Evolutionary conservation across 2,797 vertebrate genomes (phyloP), one percentile per base, ranked within the genome.

Genomic region (Thripadectes ignobilis): DNA sequence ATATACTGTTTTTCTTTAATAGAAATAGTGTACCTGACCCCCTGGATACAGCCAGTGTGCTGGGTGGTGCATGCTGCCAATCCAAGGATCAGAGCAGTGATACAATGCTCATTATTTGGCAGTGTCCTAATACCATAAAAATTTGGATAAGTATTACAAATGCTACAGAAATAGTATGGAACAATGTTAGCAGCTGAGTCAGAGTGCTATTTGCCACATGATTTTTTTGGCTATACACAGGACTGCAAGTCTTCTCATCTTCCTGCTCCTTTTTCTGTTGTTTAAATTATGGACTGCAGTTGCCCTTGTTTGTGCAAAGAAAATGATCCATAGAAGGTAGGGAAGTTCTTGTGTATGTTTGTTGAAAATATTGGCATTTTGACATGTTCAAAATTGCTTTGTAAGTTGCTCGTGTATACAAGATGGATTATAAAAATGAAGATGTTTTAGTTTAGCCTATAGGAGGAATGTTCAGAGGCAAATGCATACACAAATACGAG

Each of bases 91-190:
- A 22, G 22, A 52, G 21, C 15, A 49, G 57, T 91, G 95, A 91
- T 82, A 92, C 62, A 85, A 36, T 68, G 36, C n/a, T 51, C 39
- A 3, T 84, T 80, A 74, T 91, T 92, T 89, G 76, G 29, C 79
- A 54, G 34, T 90, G 89, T 86, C 76, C 85, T 96, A 86, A 93
- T 69, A 65, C 34, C 72, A 6, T 41, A 94, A 94, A 96, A 95
- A 93, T 89, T 45, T 69, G 62, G 66, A 75, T 69, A 96, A 94
- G 85, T 88, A 74, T 95, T 93, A 93, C 94, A 95, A 94, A 94
- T 58, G 88, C 48, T 92, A 95, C 94, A 96, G 92, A 94, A 97
- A 96, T 96, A 96, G 95, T 87, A 58, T 90, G 74, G 89, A 67
- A 76, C 88, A 55, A 43, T 94, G 91, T 95, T 93, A 77, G 76